Evolutionary conservation across 2,888 invertebrate genomes (phyloP), one percentile per base, ranked within the genome.

Genomic region (Argyresthia albistria): DNA sequence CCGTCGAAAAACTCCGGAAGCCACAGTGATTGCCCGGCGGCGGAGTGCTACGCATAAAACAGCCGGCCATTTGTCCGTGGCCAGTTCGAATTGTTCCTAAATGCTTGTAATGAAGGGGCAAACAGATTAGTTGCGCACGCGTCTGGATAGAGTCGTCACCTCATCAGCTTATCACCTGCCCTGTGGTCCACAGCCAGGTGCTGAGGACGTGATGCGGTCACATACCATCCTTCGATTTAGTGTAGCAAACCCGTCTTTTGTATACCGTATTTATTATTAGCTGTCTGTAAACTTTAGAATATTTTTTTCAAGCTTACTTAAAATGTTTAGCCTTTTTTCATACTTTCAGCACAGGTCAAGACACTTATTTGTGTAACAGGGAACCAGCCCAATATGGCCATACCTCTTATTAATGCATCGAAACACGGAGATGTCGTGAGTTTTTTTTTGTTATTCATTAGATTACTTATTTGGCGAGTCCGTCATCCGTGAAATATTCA

Each of bases 91-190:
- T 72, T 65, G 62, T 61, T 65, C 60, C 64, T 64, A 62, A 69
- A 61, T 63, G 55, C 56, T 61, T 55, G 56, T 69, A 70, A 70
- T 67, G 63, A 63, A 59, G 70, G 73, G 72, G 62, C 62, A 64
- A 72, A 69, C 65, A 61, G 62, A 80, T 81, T 78, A 61, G 81
- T 63, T 70, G 71, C 79, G 81, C 82, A 78, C 81, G 80, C 72
- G 78, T 64, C 73, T 25, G 25, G 63, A 76, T 75, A 69, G 69
- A 80, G 81, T 69, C 70, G 69, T 79, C 72, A 68, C 58, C 59
- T 51, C 53, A 57, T 67, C 62, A 60, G 61, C 59, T 62, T 59
- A 70, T 67, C 83, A 81, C 79, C 83, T 83, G 84, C 73, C 59
- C 46, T 53, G 61, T 60, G 55, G 56, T 58, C 60, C 51, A 36